Percentiles rank a stretch among this genome's conserved stretches.
Evolutionary conservation across 2,797 vertebrate species (phyloP).

Genomic region (Nannoperca obscura): DNA sequence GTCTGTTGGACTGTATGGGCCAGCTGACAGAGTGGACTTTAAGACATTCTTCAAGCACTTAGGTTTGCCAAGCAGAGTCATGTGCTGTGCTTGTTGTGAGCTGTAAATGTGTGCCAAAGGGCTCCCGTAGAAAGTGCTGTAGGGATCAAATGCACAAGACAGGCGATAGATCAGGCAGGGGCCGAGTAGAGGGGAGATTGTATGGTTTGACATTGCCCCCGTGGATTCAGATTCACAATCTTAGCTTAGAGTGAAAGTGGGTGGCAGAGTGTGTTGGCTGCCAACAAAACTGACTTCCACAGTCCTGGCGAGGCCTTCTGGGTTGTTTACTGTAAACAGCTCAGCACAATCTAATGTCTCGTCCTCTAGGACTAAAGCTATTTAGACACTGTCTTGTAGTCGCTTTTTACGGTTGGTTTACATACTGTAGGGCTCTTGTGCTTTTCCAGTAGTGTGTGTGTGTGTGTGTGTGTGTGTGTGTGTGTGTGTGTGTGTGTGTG

Average conservation of each 20-base stretch:
- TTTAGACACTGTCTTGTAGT: conserved; percentile 2
- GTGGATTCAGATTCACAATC: conserved; percentile 46
- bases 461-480: background rate
- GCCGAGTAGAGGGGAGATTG: conserved; percentile 41
- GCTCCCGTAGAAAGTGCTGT: conserved; percentile 54
- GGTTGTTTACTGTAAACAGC: conserved; percentile 74
- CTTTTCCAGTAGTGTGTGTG: conserved; percentile 11
- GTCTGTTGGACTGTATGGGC: conserved; percentile 17
- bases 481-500: background rate
- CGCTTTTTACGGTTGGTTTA: conserved; percentile 31
- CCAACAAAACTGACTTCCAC: conserved; percentile 40
- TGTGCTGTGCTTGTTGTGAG: conserved; percentile 59
- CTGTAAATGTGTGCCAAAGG: conserved; percentile 66
- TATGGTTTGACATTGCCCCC: conserved; percentile 43
- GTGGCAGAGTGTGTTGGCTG: conserved; percentile 34
- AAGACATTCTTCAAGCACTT: conserved; percentile 75
- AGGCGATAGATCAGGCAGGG: conserved; percentile 36
- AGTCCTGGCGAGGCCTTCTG: conserved; percentile 47
- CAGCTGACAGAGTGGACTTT: conserved; percentile 59
- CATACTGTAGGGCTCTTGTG: background rate
- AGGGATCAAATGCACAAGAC: conserved; percentile 43
- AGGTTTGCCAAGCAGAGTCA: conserved; percentile 68
- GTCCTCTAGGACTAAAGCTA: conserved; percentile 39
- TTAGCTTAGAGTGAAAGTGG: conserved; percentile 35
- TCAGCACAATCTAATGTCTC: conserved; percentile 51